These are phyloP conservation scores for Leptinotarsa undecemlineata DNA, from an alignment of 1,140 invertebrate species.

Conservation along the genomic window DNA sequence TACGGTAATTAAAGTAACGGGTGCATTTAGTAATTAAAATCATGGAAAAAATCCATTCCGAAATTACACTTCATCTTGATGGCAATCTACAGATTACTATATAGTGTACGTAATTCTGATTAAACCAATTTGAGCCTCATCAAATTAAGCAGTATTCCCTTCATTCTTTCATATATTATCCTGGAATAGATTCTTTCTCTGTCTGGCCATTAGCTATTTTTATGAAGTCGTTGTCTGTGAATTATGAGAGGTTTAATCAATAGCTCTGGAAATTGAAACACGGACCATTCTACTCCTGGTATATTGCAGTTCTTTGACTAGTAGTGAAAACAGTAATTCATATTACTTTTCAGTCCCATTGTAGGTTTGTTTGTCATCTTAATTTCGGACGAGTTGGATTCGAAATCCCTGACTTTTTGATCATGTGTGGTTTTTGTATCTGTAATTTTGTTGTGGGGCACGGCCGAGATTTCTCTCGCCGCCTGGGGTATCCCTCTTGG, in stretches of 20 bases:
- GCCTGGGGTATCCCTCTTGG: too few species aligned
- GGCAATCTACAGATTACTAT: conserved; percentile 36
- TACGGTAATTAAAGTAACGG: conserved; percentile 19
- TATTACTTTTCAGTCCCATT: too few species aligned
- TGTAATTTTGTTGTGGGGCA: too few species aligned
- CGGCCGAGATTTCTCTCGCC: too few species aligned
- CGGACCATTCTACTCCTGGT: too few species aligned
- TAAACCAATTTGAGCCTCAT: conserved; percentile 42
- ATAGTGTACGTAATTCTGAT: conserved; percentile 34
- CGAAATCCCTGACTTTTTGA: too few species aligned
- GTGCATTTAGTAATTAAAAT: conserved; percentile 42
- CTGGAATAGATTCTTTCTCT: background rate
- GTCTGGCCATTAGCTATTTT: background rate
- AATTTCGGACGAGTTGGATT: too few species aligned
- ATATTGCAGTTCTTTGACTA: too few species aligned
- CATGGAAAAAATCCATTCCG: conserved; percentile 44
- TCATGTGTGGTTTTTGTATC: too few species aligned
- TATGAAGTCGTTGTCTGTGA: background rate
- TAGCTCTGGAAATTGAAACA: background rate
- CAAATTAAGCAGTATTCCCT: conserved; percentile 36
- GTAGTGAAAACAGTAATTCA: too few species aligned
- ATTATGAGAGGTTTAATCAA: background rate
- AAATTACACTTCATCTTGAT: conserved; percentile 43
- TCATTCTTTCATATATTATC: background rate
- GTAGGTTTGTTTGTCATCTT: too few species aligned